Conservation (phyloP, 2,113 vertebrate genomes). For the Hemichromis elongatus region DNA sequence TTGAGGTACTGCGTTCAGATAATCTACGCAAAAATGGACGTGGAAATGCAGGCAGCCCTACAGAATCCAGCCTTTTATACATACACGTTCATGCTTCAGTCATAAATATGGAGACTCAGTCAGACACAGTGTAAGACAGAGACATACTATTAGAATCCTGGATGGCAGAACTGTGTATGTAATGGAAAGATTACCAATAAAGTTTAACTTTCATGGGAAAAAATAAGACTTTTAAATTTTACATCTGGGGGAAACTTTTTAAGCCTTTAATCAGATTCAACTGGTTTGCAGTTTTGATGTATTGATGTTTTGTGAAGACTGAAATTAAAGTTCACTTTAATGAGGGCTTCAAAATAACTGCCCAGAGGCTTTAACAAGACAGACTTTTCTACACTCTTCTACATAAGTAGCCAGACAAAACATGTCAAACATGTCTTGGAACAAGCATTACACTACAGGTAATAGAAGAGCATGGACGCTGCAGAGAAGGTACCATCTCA, state of each 20-base stretch:
- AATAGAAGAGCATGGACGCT: not conserved
- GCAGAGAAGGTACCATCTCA: not conserved
- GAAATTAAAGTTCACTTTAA: not conserved
- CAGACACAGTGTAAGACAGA: not conserved
- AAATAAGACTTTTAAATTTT: not conserved
- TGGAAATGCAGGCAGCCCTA: not conserved
- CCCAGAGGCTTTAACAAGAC: not conserved
- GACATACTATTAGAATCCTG: accelerated
- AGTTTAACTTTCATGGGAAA: not conserved
- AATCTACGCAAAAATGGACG: not conserved
- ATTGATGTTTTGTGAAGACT: not conserved
- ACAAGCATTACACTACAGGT: not conserved
- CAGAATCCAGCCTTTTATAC: not conserved
- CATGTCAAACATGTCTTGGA: not conserved
- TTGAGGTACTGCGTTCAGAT: not conserved
- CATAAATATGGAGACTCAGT: not conserved
- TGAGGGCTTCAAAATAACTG: not conserved
- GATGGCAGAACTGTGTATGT: not conserved
- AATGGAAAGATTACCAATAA: not conserved
- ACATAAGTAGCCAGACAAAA: not conserved
- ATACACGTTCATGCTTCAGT: not conserved
- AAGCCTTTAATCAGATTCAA: not conserved
- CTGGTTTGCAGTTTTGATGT: not conserved
- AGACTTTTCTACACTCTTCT: not conserved
- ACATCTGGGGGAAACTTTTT: not conserved